Evolutionary conservation across 2,113 vertebrate genomes (phyloP), one percentile per base, ranked within the genome.

Genomic region (Chroicocephalus ridibundus): DNA sequence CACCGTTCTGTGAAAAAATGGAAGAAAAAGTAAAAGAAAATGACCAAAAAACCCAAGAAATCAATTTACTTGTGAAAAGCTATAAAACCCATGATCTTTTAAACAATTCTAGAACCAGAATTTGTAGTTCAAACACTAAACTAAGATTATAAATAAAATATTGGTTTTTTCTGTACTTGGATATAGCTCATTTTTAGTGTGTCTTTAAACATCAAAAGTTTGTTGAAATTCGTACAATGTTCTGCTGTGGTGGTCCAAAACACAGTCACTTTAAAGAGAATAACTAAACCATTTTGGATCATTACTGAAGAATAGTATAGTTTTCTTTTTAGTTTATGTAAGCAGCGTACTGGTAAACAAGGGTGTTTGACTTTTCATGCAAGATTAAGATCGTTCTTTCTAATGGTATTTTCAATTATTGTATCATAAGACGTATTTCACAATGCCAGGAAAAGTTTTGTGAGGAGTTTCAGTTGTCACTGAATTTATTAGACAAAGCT

Each of bases 101-200:
- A 98, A 99, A 99, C 82, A 97, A 98, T 98, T 99, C 98, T 99
- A 99, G 99, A 99, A 98, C 94, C 98, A 98, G 98, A 99, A 98
- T 99, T 99, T 99, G 99, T 99, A 99, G 99, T 99, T 99, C 98
- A 99, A 99, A 98, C 98, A 98, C 98, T 99, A 99, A 98, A 98
- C 98, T 98, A 99, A 99, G 98, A 98, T 99, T 99, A 99, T 99
- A 98, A 99, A 99, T 99, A 99, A 99, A 99, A 98, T 99, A 99
- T 98, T 99, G 98, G 97, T 96, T 98, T 96, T 99, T 99, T 99
- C 98, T 99, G 98, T 99, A 98, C 97, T 92, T 95, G 97, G 95
- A 96, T 93, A 98, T 71, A 98, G 82, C 78, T 98, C 92, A 97
- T 98, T 98, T 98, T 93, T 98, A 98, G 93, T 82, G 87, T 97